Base-by-base conservation (phyloP, 2,888 invertebrate genomes). In the Trichogramma dendrolimi region DNA sequence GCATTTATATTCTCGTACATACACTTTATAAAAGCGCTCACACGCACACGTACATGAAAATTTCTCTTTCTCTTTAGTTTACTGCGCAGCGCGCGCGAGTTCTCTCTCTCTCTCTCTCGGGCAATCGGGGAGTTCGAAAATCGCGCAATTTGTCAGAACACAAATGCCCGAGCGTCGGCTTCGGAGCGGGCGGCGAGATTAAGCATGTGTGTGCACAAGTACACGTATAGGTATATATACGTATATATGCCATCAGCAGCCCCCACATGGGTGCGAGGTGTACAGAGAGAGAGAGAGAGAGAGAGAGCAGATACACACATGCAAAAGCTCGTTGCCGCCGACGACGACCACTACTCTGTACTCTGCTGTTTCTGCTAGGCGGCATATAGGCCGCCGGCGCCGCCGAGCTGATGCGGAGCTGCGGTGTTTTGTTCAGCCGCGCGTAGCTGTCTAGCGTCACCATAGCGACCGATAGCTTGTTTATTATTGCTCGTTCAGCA, bases 381-480 rank as follows among this genome's bases (percentile, higher is more conserved):
- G 50, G 49, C 42, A 46, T 44, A 14, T 39, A 27, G 14, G 51
- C 38, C 14, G 47, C 40, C 8, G 11, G 41, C 40, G 44, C 42
- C 63, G 62, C 61, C 58, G 64, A 52, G 50, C 61, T 27, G 27
- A 27, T 27, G 27, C 27, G 27, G 27, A 27, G 27, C 27, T 27
- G 65, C 65, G 69, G 71, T 75, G 76, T 77, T 76, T 76, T 74
- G 76, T 78, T 75, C 73, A 75, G 74, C 74, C 74, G 73, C 73
- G 74, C 72, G 75, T 76, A 73, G 75, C 72, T 73, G 72, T 75
- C 75, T 27, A 27, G 74, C 74, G 76, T 78, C 73, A 71, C 76
- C 77, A 78, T 78, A 71, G 77, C 73, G 72, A 78, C 78, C 74
- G 71, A 73, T 71, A 27, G 74, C 73, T 78, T 79, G 78, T 79